Base-by-base conservation (phyloP, 2,888 invertebrate species). In the Oscheius sp. region DNA sequence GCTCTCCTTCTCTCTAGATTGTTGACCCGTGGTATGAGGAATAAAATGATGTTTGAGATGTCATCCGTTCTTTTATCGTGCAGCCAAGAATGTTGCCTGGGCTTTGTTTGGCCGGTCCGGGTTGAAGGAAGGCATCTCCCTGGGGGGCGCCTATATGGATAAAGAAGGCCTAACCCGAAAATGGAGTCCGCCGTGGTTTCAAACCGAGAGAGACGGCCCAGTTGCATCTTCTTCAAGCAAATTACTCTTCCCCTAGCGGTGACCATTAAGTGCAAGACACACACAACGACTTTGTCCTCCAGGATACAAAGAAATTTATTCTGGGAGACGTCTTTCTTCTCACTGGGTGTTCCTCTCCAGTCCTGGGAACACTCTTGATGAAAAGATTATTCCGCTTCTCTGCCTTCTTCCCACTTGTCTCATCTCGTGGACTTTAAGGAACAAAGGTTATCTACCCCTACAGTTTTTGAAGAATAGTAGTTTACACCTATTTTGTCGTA, bases 161-260 rank as follows among this genome's bases (percentile, higher is more conserved):
- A 59, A 59, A 59, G 59, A 30, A 59, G 59, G 41, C 59, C 59
- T 30, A 59, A 59, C 59, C 59, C 59, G 59, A 59, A 59, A 59
- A 59, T 59, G 59, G 59, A 59, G 59, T 41, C 59, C 59, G 59
- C 41, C 59, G 59, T 59, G 59, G 59, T 59, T 59, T 59, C 59
- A 26, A 24, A 54, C 32, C n/a, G 20, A 20, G 54, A 50, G 50
- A 26, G 26, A 14, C 36, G 12, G 30, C 51, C 30, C 57, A 41
- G 59, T 59, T 59, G 59, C 59, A 59, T 59, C 59, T 59, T 59
- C 59, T 44, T 54, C 22, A 26, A 30, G 33, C 41, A 59, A 59
- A 44, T 59, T 44, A 41, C 59, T 44, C 59, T 44, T 26, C 59
- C 41, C 44, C 44, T n/a, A 24, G 44, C 54, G 8, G 41, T 41